phyloP scores from a whole-genome alignment of 2,888 invertebrate genomes.

The Gymnoscelis rufifasciata region DNA sequence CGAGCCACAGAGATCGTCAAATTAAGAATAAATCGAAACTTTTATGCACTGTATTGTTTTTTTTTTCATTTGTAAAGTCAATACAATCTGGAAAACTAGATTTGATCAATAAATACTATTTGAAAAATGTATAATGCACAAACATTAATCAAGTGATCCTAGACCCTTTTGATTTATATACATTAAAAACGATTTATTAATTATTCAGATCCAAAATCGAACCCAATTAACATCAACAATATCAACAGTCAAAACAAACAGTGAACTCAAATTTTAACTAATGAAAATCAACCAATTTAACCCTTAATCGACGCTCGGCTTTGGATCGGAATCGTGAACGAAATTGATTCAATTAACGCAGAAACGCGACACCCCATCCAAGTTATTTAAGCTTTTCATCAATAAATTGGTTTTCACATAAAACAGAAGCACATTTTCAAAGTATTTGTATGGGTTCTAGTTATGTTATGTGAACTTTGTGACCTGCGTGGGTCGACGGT shows the following conservation, averaged over 20 bases:
- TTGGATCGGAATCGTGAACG: constrained; percentile 16
- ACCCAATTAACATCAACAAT: neutral
- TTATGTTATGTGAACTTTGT: constrained; percentile 21
- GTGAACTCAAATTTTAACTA: constrained; percentile 6
- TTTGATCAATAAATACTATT: too few species aligned
- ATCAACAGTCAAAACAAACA: neutral
- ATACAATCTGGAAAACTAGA: too few species aligned
- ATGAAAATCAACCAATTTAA: constrained; percentile 19
- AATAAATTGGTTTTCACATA: constrained; percentile 17
- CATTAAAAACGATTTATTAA: too few species aligned
- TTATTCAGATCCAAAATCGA: too few species aligned
- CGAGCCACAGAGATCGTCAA: too few species aligned
- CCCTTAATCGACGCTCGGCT: constrained; percentile 13
- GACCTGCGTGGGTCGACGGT: constrained; percentile 23
- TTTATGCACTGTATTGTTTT: too few species aligned
- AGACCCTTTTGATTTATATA: too few species aligned
- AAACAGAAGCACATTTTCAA: constrained; percentile 18
- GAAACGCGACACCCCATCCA: constrained; percentile 12
- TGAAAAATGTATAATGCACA: too few species aligned
- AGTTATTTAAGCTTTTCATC: constrained; percentile 21
- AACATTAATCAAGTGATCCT: too few species aligned
- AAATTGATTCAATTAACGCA: constrained; percentile 21
- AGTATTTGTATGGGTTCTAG: constrained; percentile 25
- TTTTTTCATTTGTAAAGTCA: too few species aligned
- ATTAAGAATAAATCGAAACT: too few species aligned